Base-by-base conservation (phyloP, 64 coral and sea anemone species). In the Stichodactyla helianthus region DNA sequence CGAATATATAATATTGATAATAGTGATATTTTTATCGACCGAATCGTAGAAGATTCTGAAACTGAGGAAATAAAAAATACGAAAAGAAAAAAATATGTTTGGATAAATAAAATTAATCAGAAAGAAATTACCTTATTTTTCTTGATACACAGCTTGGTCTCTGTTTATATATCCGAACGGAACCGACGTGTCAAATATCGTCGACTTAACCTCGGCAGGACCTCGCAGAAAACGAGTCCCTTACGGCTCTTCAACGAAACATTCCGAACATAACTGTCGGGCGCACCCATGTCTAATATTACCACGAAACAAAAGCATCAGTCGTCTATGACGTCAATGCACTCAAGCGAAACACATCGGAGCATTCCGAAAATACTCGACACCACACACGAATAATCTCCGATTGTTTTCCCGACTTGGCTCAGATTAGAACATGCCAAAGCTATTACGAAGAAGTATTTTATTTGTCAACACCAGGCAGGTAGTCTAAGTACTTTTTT, bases 291-390 rank as follows among this genome's bases (percentile, higher is more conserved):
- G 83, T 63, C 55, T 57, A 51, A 16, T 53, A 31, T 84, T 53
- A 84, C 54, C 83, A 60, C 35, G 26, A 63, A 54, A 58, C 54
- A 84, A 63, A 54, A 84, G 54, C 22, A 54, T 84, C 54, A 60
- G 83, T 25, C 19, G 16, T 20, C 54, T 60, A 9, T 84, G 83
- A 84, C 83, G 83, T 84, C 83, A 84, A 84, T 84, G 83, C 83
- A 63, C 14, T 84, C 83, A 84, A 44, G 20, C 57, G 83, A 84
- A 84, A 84, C 83, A 54, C 5, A 44, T 84, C 83, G 83, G 83
- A 28, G 83, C 83, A 84, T 84, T 55, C 83, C 83, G 83, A 84
- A 60, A 58, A 63, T 60, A 84, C 83, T 84, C 83, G 83, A 84
- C 54, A 7, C 83, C 83, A 59, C 83, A 51, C 83, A 84, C 83